Base-by-base conservation (phyloP, 2,888 invertebrate species). In the Lycia hirtaria region DNA sequence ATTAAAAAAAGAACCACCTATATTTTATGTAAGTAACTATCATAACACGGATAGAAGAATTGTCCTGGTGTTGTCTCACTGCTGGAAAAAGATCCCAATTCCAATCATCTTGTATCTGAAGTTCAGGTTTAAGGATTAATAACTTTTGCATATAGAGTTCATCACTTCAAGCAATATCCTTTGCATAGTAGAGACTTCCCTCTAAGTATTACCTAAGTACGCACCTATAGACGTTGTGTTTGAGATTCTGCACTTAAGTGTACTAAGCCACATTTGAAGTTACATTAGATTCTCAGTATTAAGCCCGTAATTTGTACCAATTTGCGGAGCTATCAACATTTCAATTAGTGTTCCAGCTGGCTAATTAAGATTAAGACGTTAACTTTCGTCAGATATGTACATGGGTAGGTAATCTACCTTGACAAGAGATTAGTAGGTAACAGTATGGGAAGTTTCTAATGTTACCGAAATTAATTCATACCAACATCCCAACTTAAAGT, bases 261-360 rank as follows among this genome's bases (percentile, higher is more conserved):
- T 6, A 26, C 26, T 9, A 32, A 37, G 19, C 37, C n/a, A 37
- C 37, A 19, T 40, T 40, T 14, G 1, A 22, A 40, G 22, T 40
- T 40, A 9, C 7, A 3, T 10, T 19, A 20, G 19, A 17, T 19
- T 19, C 2, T 5, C n/a, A 5, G 5, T 7, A 14, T 32, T 32
- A 14, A 32, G 22, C 20, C 20, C 20, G 20, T 20, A 38, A 48
- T 48, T 17, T 37, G n/a, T 26, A 37, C 19, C 37, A 48, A 28
- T 40, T 49, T 49, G 30, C n/a, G 22, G 19, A 50, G 15, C 50
- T 50, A 44, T 44, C 32, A 40, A 32, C 32, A 50, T 41, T 49
- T 40, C 38, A 38, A 49, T 49, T 49, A 49, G 20, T 28, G 17
- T 41, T 17, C 41, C 26, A 44, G 5, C 30, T 32, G 12, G 7